Evolutionary conservation across 2,113 vertebrate species (phyloP).

Genomic region (Trogon surrucura): DNA sequence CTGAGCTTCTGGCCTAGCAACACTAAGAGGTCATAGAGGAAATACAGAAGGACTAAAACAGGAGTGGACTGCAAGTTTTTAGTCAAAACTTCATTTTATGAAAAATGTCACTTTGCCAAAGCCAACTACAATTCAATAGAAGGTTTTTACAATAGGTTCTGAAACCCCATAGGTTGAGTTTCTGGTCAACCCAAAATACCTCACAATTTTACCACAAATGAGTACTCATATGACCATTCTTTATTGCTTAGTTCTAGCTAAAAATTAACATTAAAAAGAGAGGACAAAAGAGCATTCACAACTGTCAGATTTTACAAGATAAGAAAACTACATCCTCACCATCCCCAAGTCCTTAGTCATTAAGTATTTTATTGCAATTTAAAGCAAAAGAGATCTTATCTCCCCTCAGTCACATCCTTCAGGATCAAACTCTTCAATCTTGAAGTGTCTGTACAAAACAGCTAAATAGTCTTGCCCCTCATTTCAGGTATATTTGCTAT

Average conservation of each 20-base stretch:
- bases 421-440: not conserved
- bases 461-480: not conserved
- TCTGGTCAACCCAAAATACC: not conserved
- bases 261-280: not conserved
- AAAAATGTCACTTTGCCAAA: not conserved
- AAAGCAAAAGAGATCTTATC: not conserved
- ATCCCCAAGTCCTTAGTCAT: not conserved
- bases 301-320: not conserved
- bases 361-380: not conserved
- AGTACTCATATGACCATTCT: not conserved
- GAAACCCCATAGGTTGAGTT: not conserved
- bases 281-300: not conserved
- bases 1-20: not conserved
- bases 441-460: not conserved
- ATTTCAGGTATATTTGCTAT: not conserved
- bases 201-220: not conserved
- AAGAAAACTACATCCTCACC: not conserved
- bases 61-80: not conserved
- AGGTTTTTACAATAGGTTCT: not conserved
- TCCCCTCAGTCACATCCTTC: not conserved
- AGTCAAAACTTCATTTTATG: not conserved
- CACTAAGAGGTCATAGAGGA: not conserved
- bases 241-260: not conserved
- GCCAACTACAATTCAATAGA: not conserved
- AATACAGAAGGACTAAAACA: not conserved